Evolutionary conservation across 2,888 invertebrate genomes (phyloP), one percentile per base, ranked within the genome.

Genomic region (Cerastis leucographa): DNA sequence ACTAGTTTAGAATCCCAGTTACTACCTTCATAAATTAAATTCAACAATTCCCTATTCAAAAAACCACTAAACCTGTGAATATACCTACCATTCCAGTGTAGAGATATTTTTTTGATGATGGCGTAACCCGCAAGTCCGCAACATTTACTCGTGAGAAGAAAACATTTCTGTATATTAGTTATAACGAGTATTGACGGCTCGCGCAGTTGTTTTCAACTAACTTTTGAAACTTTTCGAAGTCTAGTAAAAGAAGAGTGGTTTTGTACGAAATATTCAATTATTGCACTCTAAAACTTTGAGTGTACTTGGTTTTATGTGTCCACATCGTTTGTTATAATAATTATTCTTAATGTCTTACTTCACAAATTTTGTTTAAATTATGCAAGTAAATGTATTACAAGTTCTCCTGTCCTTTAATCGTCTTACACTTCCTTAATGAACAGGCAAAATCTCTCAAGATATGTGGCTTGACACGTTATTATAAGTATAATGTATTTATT

Each of bases 211-310:
- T 78, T 77, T 76, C 67, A 82, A 88, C 80, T 40, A 75, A 88
- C 72, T 86, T 77, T 49, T 62, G 62, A 68, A 79, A 78, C 70
- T 88, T 87, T 75, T 61, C 69, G 29, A 70, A 85, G 76, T 82
- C 77, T 85, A 80, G 73, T 81, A 76, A 78, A 79, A 75, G 74
- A 59, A 75, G 78, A 78, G 81, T 83, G 74, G 67, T 79, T 77
- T 78, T 66, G 77, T 80, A 77, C 56, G 83, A 86, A 83, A 86
- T 85, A 83, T 77, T 80, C 76, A 74, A 85, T 85, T 87, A 87
- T 62, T 87, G 85, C 67, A 71, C 74, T 77, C 59, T 61, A 76
- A 77, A 74, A 85, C 74, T 76, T 80, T 61, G 62, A 61, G 44
- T 51, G 65, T 76, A 44, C 67, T 54, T 71, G 11, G 46, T 71